phyloP scores from a whole-genome alignment of 2,888 invertebrate genomes.

The Nymphalis urticae region DNA sequence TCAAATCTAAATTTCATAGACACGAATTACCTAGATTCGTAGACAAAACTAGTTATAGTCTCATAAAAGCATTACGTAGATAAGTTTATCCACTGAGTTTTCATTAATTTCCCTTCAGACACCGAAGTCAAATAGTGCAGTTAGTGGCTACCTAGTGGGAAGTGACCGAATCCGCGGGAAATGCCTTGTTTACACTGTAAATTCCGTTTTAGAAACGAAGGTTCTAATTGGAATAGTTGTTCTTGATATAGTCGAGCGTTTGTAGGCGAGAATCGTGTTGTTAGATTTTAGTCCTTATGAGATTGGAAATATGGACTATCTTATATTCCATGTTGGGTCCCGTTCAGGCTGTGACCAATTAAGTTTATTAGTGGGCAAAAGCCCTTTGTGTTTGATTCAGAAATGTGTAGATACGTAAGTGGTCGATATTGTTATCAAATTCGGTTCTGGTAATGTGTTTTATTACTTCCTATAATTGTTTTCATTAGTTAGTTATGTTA shows the following conservation, averaged over 20 bases:
- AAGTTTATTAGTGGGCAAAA: conserved; percentile 63
- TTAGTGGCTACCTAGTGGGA: conserved; percentile 33
- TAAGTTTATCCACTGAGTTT: conserved; percentile 29
- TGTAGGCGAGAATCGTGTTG: conserved; percentile 47
- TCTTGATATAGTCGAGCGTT: conserved; percentile 37
- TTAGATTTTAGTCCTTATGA: conserved; percentile 15
- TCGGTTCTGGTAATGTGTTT: conserved; percentile 18
- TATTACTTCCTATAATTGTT: conserved; percentile 18
- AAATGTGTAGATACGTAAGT: conserved; percentile 16
- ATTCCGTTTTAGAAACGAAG: conserved; percentile 44
- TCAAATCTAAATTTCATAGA: conserved; percentile 23
- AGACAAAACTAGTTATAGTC: conserved; percentile 23
- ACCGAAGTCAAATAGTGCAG: conserved; percentile 34
- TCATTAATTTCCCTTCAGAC: conserved; percentile 34
- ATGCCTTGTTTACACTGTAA: conserved; percentile 46
- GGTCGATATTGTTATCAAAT: conserved; percentile 27
- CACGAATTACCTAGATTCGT: conserved; percentile 12
- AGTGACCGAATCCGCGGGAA: conserved; percentile 42
- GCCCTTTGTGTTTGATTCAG: conserved; percentile 46
- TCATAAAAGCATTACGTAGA: conserved; percentile 27
- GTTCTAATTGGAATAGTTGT: conserved; percentile 63
- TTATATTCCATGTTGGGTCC: not conserved
- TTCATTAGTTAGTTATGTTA: not conserved
- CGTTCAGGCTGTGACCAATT: conserved; percentile 47
- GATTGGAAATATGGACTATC: not conserved